A percentile compares a stretch with the other conserved stretches of the same genome.
Evolutionary conservation across 2,113 vertebrate genomes (phyloP).

Genomic region (Pholis gunnellus): DNA sequence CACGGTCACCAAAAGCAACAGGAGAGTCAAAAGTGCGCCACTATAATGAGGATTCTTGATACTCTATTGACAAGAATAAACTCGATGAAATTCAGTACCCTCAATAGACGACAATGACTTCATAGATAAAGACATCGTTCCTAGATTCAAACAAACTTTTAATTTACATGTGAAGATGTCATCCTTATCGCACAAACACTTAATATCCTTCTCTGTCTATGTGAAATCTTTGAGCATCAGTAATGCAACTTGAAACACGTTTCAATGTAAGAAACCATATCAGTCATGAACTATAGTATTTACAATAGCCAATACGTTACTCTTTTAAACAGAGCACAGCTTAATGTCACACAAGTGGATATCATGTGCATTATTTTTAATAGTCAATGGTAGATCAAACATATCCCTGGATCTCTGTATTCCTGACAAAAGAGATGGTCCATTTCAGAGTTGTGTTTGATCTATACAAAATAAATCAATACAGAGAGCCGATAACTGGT

Average conservation of each 20-base stretch:
- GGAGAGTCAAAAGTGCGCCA: slow-evolving; percentile 62
- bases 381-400: slow-evolving; percentile 54
- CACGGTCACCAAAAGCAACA: slow-evolving; percentile 57
- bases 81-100: slow-evolving; percentile 22
- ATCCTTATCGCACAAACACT: slow-evolving; percentile 36
- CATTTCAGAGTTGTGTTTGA: slow-evolving; percentile 57
- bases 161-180: slow-evolving; percentile 26
- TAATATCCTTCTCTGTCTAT: slow-evolving; percentile 31
- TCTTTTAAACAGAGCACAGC: slow-evolving; percentile 79
- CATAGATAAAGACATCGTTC: slow-evolving; percentile 52
- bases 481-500: slow-evolving; percentile 43
- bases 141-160: slow-evolving; percentile 38
- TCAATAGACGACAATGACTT: slow-evolving; percentile 49
- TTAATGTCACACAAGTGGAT: slow-evolving; percentile 58
- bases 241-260: slow-evolving; percentile 54
- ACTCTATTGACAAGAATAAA: slow-evolving; percentile 38
- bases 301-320: slow-evolving; percentile 73
- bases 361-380: slow-evolving; percentile 65
- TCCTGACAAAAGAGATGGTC: slow-evolving; percentile 70
- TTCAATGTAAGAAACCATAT: slow-evolving; percentile 65
- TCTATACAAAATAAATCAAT: slow-evolving; percentile 53
- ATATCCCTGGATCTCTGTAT: slow-evolving; percentile 71
- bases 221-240: slow-evolving; percentile 49
- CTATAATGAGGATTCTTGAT: slow-evolving; percentile 55
- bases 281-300: slow-evolving; percentile 66